Conservation (phyloP, 2,113 vertebrate genomes). For the Oxyura jamaicensis region DNA sequence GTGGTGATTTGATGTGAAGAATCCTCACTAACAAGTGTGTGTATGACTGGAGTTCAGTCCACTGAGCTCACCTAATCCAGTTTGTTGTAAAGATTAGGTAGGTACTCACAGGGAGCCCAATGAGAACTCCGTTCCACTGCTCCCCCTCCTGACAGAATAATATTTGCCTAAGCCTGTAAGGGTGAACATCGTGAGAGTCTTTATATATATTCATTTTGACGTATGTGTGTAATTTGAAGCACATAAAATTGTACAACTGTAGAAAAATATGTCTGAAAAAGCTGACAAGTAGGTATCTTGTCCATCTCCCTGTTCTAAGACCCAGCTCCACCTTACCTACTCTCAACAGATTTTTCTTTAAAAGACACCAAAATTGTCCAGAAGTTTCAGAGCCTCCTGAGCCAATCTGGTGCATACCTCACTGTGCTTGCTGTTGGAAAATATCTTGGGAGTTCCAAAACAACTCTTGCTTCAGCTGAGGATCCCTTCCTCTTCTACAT, state of each 20-base stretch:
- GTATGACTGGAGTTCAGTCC: not conserved
- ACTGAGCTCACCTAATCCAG: not conserved
- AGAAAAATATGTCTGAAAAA: not conserved
- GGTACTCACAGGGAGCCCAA: not conserved
- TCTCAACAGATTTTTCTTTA: not conserved
- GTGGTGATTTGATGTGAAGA: not conserved
- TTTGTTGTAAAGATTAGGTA: not conserved
- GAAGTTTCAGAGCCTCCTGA: not conserved
- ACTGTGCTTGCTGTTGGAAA: not conserved
- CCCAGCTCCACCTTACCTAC: not conserved
- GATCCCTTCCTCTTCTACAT: not conserved
- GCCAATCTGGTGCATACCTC: not conserved
- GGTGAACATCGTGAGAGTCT: not conserved
- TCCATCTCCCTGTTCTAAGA: not conserved
- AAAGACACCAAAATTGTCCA: not conserved
- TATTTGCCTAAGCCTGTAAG: not conserved
- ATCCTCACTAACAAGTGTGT: not conserved
- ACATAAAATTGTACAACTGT: not conserved
- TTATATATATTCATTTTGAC: not conserved
- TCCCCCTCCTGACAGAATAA: not conserved
- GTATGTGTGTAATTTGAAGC: not conserved
- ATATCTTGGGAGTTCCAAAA: not conserved
- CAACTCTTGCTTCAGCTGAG: not conserved
- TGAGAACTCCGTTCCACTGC: not conserved
- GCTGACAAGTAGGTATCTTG: not conserved